A percentile compares a stretch with the other conserved stretches of the same genome.
Evolutionary conservation across 2,113 vertebrate species (phyloP).

Genomic region (Pseudorectes ferrugineus): DNA sequence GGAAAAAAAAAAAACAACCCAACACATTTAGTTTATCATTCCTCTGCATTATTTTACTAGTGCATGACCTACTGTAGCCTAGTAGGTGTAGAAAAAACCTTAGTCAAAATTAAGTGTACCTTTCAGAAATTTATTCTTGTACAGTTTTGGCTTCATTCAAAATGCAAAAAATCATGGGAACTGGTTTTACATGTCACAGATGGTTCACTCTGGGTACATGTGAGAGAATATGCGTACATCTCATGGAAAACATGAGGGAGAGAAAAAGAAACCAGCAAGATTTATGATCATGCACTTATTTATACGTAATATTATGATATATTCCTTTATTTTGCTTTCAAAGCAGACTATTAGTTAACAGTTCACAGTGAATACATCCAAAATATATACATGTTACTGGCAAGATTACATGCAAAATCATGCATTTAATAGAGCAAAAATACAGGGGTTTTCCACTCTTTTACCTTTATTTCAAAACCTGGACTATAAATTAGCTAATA

Average conservation of each 20-base stretch:
- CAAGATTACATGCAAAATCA: not conserved
- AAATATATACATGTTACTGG: not conserved
- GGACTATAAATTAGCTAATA: not conserved
- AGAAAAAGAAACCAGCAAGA: not conserved
- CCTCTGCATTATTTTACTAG: not conserved
- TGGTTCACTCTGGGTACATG: not conserved
- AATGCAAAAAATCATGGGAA: not conserved
- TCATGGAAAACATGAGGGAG: not conserved
- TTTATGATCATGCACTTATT: not conserved
- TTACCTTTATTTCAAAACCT: not conserved
- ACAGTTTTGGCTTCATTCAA: slow-evolving; percentile 8
- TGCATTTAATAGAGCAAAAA: not conserved
- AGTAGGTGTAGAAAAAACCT: not conserved
- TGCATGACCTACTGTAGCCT: not conserved
- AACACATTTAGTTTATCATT: not conserved
- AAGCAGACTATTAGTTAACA: not conserved
- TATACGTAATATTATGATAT: not conserved
- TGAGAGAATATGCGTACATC: not conserved
- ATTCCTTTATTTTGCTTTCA: not conserved
- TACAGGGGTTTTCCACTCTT: not conserved
- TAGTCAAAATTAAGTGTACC: not conserved
- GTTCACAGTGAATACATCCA: not conserved
- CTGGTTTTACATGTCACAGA: not conserved
- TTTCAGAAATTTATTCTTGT: slow-evolving; percentile 1
- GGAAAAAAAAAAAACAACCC: accelerated